phyloP scores from a whole-genome alignment of 2,797 vertebrate genomes.

The Carapus acus region DNA sequence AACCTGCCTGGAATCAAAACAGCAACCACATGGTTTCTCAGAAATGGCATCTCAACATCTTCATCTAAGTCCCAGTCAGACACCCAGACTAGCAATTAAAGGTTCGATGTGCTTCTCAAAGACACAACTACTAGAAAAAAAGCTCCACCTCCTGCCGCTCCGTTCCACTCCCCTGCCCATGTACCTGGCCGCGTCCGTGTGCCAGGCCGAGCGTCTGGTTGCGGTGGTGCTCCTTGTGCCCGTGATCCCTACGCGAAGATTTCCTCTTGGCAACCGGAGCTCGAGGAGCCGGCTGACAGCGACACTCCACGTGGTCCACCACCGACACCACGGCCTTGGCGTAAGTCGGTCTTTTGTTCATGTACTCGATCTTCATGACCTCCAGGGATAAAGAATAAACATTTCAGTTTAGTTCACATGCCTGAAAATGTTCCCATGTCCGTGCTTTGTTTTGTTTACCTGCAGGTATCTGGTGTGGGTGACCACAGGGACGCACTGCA shows the following conservation, averaged over 20 bases:
- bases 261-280: conserved; percentile 57
- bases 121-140: too few species aligned
- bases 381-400: conserved; percentile 44
- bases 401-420: too few species aligned
- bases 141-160: too few species aligned
- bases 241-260: conserved; percentile 55
- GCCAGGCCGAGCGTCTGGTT: conserved; percentile 58
- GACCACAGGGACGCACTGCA: conserved; percentile 81
- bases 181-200: conserved; percentile 44
- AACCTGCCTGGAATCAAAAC: too few species aligned
- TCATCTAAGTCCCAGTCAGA: too few species aligned
- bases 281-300: conserved; percentile 75
- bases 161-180: too few species aligned
- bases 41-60: too few species aligned
- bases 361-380: conserved; percentile 91
- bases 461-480: conserved; percentile 74
- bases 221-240: conserved; percentile 45
- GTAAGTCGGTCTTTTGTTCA: conserved; percentile 78
- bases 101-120: too few species aligned
- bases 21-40: too few species aligned
- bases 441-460: conserved; percentile 55
- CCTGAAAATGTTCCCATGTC: background rate
- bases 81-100: too few species aligned
- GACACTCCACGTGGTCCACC: conserved; percentile 89
- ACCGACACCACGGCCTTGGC: conserved; percentile 85